Base-by-base conservation (phyloP, 2,797 vertebrate species). In the Acanthurus lineatus region DNA sequence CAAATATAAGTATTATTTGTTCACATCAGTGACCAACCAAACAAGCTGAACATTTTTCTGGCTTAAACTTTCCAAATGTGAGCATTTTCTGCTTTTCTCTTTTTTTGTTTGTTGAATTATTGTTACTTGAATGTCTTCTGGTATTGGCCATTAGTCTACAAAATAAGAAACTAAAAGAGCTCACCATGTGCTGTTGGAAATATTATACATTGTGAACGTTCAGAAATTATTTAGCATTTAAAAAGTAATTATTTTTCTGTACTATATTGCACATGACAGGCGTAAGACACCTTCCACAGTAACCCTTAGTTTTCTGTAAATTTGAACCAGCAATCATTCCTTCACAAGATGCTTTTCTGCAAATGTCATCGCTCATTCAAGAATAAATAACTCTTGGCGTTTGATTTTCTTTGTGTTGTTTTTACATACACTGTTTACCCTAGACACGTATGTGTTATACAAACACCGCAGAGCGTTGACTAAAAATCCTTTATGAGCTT, bases 401-500 rank as follows among this genome's bases (percentile, higher is more conserved):
- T 40, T 59, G n/a, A 48, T 53, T 58, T 38, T 6, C 35, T 42
- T 2, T 38, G 15, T 25, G n/a, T 12, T 49, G 3, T 40, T 15
- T 62, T 57, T 52, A 44, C 44, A 5, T 25, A 25, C 25, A 25
- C 25, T 25, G 0, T 48, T 19, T 12, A 20, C 2, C 16, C 17
- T 28, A 35, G 45, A 12, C 49, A 28, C 0, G 0, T 62, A 45
- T 32, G 17, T 35, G 16, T 54, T 53, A 40, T 8, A 42, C 20
- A 47, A 10, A 25, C 54, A 44, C 61, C 60, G 49, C 49, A 47
- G 17, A 19, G 2, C 0, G 0, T 71, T 63, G 25, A 56, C 49
- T 52, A 28, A 62, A n/a, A n/a, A 49, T 5, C 17, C 61, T 69
- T 78, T 51, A 69, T 42, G 52, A 60, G 66, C 48, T 60, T 35